A percentile compares a stretch with the other conserved stretches of the same genome.
phyloP scores from a whole-genome alignment of 1,140 invertebrate genomes.

The Hylyphantes graminicola region DNA sequence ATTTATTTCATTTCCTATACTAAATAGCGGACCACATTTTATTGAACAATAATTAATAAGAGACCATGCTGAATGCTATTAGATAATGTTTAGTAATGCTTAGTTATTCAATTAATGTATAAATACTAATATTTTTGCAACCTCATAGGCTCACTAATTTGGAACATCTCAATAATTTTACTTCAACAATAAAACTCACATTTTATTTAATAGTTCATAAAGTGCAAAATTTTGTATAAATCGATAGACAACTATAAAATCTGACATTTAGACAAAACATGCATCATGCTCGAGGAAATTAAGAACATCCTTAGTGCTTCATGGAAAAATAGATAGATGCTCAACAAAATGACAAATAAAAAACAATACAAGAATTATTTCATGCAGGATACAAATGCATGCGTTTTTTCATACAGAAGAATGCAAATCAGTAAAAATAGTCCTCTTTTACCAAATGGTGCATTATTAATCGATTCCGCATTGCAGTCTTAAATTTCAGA shows the following conservation, averaged over 20 bases:
- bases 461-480: too few species aligned
- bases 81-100: too few species aligned
- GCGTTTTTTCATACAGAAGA: constrained; percentile 5
- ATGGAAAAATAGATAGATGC: constrained; percentile 16
- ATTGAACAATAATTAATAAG: too few species aligned
- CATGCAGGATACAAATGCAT: not conserved
- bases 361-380: not conserved
- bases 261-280: not conserved
- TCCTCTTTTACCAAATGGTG: constrained; percentile 27
- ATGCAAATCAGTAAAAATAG: constrained; percentile 16
- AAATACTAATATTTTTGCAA: too few species aligned
- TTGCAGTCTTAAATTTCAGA: too few species aligned
- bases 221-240: constrained; percentile 1
- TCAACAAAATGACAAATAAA: constrained; percentile 27
- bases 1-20: too few species aligned
- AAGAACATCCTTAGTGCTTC: too few species aligned
- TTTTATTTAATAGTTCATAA: not conserved
- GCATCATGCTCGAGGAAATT: constrained; percentile 5
- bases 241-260: constrained; percentile 13
- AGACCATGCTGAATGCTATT: too few species aligned
- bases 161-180: not conserved
- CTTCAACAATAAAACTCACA: not conserved
- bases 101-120: too few species aligned
- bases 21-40: too few species aligned
- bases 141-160: too few species aligned